Conservation (phyloP, 1,140 invertebrate genomes). For the Hyles euphorbiae region DNA sequence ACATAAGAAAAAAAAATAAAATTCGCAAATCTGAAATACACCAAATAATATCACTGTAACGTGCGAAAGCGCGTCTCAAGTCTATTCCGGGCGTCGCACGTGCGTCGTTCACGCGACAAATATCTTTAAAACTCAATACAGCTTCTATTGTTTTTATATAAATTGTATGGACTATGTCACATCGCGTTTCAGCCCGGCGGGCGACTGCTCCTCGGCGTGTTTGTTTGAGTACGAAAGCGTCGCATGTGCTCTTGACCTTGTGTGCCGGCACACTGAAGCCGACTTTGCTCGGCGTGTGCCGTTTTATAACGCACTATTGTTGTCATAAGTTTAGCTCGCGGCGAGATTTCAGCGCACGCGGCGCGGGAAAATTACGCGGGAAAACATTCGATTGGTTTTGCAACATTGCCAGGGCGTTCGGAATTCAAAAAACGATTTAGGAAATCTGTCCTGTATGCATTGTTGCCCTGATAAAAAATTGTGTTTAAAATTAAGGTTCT, state of each 20-base stretch:
- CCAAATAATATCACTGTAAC: too few relatives aligned
- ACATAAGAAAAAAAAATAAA: too few relatives aligned
- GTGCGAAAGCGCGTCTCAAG: not conserved
- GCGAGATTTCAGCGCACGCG: too few relatives aligned
- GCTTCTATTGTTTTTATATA: slow-evolving; percentile 30
- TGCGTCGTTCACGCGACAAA: slow-evolving; percentile 20
- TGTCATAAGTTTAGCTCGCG: slow-evolving; percentile 60
- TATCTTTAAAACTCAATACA: slow-evolving; percentile 21
- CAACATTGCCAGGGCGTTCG: too few relatives aligned
- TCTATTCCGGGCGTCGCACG: slow-evolving; percentile 6
- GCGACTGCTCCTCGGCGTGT: slow-evolving; percentile 40
- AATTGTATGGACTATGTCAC: slow-evolving; percentile 37
- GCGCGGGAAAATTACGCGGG: too few relatives aligned
- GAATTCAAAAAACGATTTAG: too few relatives aligned
- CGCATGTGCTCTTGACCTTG: slow-evolving; percentile 66
- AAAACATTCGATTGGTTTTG: too few relatives aligned
- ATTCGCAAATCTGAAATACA: too few relatives aligned
- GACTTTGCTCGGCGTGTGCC: slow-evolving; percentile 47
- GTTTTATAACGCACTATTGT: slow-evolving; percentile 70
- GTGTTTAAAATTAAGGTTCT: too few relatives aligned
- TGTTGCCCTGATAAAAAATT: too few relatives aligned
- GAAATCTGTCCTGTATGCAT: too few relatives aligned
- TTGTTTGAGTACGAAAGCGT: slow-evolving; percentile 31
- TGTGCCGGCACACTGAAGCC: slow-evolving; percentile 56
- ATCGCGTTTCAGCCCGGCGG: slow-evolving; percentile 39